phyloP scores from a whole-genome alignment of 2,888 invertebrate species.

The Agrochola lota region DNA sequence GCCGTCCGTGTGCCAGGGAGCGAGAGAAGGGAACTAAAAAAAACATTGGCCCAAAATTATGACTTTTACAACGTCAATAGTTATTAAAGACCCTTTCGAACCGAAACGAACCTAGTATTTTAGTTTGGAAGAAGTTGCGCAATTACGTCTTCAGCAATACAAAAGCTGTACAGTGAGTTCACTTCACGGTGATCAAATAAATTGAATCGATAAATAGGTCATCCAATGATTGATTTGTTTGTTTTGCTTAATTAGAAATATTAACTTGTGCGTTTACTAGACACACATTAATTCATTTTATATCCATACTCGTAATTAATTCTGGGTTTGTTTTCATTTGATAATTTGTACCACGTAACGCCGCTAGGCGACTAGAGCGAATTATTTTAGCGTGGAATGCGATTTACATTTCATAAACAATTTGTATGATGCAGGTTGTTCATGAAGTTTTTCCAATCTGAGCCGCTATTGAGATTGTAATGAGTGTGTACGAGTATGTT shows the following conservation, averaged over 20 bases:
- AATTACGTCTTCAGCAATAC: neutral
- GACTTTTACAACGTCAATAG: neutral
- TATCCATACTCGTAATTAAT: neutral
- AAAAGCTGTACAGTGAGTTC: neutral
- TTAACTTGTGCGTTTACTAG: neutral
- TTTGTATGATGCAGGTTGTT: neutral
- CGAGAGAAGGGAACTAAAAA: neutral
- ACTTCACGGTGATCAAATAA: neutral
- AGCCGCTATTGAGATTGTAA: neutral
- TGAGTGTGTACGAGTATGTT: neutral
- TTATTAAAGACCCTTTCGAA: neutral
- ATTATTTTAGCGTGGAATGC: neutral
- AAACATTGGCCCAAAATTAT: neutral
- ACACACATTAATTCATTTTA: neutral
- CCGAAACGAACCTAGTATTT: neutral
- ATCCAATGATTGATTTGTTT: neutral
- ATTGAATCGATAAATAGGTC: neutral
- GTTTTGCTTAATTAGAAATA: conserved; percentile 4
- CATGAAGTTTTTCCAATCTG: neutral
- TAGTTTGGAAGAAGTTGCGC: neutral
- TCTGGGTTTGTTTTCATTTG: conserved; percentile 2
- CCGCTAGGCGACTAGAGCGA: too few species aligned
- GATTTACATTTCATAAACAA: neutral
- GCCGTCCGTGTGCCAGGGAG: neutral
- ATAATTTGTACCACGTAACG: neutral